phyloP scores from a whole-genome alignment of 2,797 vertebrate genomes.

The Bryconaethiops microstoma region DNA sequence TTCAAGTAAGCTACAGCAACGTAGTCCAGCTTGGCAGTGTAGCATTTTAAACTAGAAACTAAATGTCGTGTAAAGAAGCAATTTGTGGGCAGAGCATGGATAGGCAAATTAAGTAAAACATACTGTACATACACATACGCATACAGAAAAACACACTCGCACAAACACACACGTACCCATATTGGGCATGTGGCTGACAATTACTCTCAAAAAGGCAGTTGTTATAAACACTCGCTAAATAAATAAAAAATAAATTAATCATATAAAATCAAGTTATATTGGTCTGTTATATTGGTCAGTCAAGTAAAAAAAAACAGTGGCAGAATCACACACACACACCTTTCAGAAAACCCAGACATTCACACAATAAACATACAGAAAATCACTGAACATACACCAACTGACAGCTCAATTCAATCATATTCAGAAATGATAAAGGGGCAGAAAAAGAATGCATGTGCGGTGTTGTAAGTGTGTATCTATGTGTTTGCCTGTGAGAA shows the following conservation, averaged over 20 bases:
- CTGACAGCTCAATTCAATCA: conserved; percentile 39
- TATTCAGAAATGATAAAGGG: conserved; percentile 53
- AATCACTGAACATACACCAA: conserved; percentile 37
- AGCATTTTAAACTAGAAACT: too few species aligned
- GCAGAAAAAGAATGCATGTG: conserved; percentile 33
- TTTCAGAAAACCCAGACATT: conserved; percentile 39
- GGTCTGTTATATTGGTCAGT: conserved; percentile 48
- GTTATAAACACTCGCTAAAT: conserved; percentile 57
- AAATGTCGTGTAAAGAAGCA: background rate
- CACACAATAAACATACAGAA: conserved; percentile 33
- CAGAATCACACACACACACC: conserved; percentile 29
- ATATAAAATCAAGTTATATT: conserved; percentile 46
- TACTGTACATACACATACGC: conserved; percentile 12
- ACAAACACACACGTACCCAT: conserved; percentile 8
- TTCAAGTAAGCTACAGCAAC: too few species aligned
- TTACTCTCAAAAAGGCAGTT: conserved; percentile 54
- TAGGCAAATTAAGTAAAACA: background rate
- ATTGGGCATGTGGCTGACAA: conserved; percentile 18
- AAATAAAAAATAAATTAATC: conserved; percentile 59
- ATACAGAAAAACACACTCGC: background rate
- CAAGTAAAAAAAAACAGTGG: conserved; percentile 46
- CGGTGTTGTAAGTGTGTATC: conserved; percentile 12
- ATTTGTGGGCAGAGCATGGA: background rate
- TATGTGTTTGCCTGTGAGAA: conserved; percentile 17
- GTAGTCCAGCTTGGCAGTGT: too few species aligned